These are phyloP conservation scores for Cuniculus paca DNA, from an alignment of 2,797 vertebrate genomes.

Conservation along the genomic window DNA sequence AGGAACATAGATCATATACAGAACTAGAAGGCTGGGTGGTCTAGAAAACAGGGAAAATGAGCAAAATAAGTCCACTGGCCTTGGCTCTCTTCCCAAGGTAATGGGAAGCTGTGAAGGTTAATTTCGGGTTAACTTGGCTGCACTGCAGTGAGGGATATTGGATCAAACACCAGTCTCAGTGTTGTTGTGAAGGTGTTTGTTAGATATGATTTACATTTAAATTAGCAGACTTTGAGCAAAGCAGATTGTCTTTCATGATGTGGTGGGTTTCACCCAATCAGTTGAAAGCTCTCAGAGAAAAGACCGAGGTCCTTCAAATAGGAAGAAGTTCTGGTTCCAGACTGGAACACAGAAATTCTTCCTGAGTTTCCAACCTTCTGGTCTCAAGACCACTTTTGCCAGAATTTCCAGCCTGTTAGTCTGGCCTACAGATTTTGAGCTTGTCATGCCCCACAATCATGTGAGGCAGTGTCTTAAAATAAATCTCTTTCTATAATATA, in stretches of 20 bases:
- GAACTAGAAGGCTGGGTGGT: background rate
- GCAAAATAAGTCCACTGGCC: background rate
- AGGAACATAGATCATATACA: background rate
- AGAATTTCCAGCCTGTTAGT: background rate
- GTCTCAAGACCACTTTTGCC: background rate
- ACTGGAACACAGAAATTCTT: background rate
- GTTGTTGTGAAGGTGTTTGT: background rate
- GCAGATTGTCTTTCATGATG: background rate
- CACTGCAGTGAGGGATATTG: background rate
- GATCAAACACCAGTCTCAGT: background rate
- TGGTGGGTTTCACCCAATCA: background rate
- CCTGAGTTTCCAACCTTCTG: background rate
- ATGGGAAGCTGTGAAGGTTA: background rate
- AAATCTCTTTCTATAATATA: background rate
- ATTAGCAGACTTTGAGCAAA: background rate
- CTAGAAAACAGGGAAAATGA: background rate
- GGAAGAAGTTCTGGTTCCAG: slow-evolving; percentile 13
- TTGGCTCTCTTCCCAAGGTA: background rate
- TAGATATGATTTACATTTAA: slow-evolving; percentile 23
- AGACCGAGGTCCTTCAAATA: background rate
- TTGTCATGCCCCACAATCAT: background rate
- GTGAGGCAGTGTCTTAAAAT: slow-evolving; percentile 14
- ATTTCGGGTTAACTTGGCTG: background rate
- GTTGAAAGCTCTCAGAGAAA: background rate
- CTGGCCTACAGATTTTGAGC: background rate